Base-by-base conservation (phyloP, 2,113 vertebrate genomes). In the Machaerirhynchus nigripectus region DNA sequence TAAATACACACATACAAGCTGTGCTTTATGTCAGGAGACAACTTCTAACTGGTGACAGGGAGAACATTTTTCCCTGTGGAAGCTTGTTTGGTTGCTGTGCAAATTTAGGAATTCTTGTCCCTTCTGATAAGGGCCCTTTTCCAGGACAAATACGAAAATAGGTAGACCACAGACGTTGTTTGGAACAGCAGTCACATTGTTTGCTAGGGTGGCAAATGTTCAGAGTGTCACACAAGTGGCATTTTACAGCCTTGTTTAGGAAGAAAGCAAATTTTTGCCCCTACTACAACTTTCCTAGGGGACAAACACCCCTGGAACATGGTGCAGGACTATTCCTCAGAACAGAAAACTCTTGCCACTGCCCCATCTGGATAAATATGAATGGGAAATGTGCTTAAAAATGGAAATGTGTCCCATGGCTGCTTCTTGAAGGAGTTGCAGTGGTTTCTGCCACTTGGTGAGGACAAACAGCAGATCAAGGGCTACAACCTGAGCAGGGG, bases 1-100 rank as follows among this genome's bases (percentile, higher is more conserved):
- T 76, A 94, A 93, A 94, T 95, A 87, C 73, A 93, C 87, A 96
- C 90, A 94, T n/a, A 93, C 79, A 84, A 81, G 82, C 93, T 86
- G 83, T 60, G 84, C 2, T 73, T 84, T 67, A 50, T 55, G 90
- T 78, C 83, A 90, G 79, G 64, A 90, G 88, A 93, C 85, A 95
- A 46, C 52, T 88, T 85, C 40, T 83, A 71, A 86, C n/a, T 94
- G 79, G 78, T 47, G 92, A 23, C 3, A 56, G 87, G 28, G n/a
- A 91, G 73, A 87, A 71, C 17, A 20, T 40, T 89, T 89, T 92
- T 71, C 59, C 52, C 71, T 56, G 37, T 69, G 61, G 49, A 67
- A 85, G 69, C 61, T 69, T 39, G 35, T 17, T 83, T 4, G 6
- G 35, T 15, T 39, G 57, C n/a, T 90, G 70, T 39, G 63, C 46